Evolutionary conservation across 2,113 vertebrate species (phyloP).

Genomic region (Aldabrachelys gigantea): DNA sequence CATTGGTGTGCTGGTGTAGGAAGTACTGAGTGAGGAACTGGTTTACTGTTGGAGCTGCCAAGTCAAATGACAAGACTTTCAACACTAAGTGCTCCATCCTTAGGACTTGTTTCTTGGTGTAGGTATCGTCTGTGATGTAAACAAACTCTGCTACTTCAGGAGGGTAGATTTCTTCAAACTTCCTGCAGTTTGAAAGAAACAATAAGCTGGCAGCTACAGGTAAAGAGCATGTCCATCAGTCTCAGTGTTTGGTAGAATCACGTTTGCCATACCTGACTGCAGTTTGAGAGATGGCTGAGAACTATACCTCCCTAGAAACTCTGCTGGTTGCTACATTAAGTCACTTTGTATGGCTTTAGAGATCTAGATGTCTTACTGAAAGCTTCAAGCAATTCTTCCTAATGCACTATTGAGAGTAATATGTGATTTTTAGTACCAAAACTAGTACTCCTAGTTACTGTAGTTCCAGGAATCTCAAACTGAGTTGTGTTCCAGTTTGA

Average conservation of each 20-base stretch:
- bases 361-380: background rate
- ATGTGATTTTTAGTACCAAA: background rate
- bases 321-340: background rate
- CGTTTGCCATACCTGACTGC: background rate
- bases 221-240: background rate
- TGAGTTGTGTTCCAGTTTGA: accelerated
- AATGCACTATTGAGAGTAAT: background rate
- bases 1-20: slow-evolving; percentile 78
- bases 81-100: slow-evolving; percentile 98
- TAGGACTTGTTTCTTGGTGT: slow-evolving; percentile 97
- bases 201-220: background rate
- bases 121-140: slow-evolving; percentile 99
- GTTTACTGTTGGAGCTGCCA: slow-evolving; percentile 94
- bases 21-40: slow-evolving; percentile 98
- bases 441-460: background rate
- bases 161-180: slow-evolving; percentile 99
- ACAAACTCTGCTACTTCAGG: slow-evolving; percentile 98
- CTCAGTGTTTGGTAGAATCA: background rate
- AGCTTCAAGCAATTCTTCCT: background rate
- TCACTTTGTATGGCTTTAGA: background rate
- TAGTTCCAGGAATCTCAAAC: background rate
- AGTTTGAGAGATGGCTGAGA: background rate
- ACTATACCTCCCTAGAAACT: background rate
- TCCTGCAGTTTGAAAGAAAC: slow-evolving; percentile 79
- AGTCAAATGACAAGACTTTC: slow-evolving; percentile 97